Evolutionary conservation across 23 tunicate species (phyloP).

Genomic region (Diplosoma virens): DNA sequence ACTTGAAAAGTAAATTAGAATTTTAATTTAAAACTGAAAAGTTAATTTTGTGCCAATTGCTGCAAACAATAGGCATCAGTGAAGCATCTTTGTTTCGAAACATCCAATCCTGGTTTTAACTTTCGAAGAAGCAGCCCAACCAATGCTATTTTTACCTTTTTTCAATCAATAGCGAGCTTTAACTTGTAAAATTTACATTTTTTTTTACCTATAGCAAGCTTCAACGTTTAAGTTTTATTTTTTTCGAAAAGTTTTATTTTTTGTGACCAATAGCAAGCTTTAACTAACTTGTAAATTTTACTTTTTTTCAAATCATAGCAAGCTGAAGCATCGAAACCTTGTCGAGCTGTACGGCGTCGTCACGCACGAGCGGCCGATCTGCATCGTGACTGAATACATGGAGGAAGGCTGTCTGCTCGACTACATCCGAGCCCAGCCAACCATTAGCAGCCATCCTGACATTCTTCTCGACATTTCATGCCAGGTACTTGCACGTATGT

Average conservation of each 20-base stretch:
- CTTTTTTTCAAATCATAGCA: neutral
- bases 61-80: too few relatives aligned
- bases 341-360: slow-evolving; percentile 78
- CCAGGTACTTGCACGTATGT: too few relatives aligned
- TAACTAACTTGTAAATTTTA: neutral
- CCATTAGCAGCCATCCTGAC: slow-evolving; percentile 42
- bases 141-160: too few relatives aligned
- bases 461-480: slow-evolving; percentile 59
- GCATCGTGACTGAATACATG: slow-evolving; percentile 92
- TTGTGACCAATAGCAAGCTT: neutral
- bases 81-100: too few relatives aligned
- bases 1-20: too few relatives aligned
- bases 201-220: too few relatives aligned
- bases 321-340: slow-evolving; percentile 53
- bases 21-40: too few relatives aligned
- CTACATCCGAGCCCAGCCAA: slow-evolving; percentile 46
- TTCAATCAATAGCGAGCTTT: too few relatives aligned
- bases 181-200: too few relatives aligned
- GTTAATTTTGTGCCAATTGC: too few relatives aligned
- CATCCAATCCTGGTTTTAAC: too few relatives aligned
- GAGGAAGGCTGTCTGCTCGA: slow-evolving; percentile 83
- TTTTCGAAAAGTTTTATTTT: neutral
- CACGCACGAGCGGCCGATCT: slow-evolving; percentile 66
- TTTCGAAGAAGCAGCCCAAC: too few relatives aligned
- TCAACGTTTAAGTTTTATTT: neutral